These are phyloP conservation scores for Callyntrura sp. DNA, from an alignment of 2,888 invertebrate species.

Conservation along the genomic window DNA sequence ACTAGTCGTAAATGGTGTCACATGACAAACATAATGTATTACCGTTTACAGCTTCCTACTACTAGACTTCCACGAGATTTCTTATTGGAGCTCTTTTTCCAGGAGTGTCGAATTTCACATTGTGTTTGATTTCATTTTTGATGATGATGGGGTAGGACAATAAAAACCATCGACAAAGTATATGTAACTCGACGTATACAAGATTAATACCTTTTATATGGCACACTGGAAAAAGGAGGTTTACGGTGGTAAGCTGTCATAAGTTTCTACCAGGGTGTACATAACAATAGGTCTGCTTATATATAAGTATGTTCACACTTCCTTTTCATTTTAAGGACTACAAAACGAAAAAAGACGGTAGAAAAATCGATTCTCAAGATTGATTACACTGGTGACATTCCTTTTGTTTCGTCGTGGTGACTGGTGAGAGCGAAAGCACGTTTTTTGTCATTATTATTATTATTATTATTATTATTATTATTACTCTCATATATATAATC, in stretches of 20 bases:
- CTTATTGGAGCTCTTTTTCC: background rate
- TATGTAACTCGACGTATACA: background rate
- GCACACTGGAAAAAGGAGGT: background rate
- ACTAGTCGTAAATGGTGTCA: conserved; percentile 8
- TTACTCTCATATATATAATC: background rate
- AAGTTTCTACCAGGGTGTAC: too few species aligned
- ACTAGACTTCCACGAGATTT: background rate
- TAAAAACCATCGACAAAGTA: background rate
- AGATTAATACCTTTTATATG: background rate
- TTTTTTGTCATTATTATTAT: conserved; percentile 67
- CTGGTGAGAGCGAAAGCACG: conserved; percentile 35
- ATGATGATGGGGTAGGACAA: background rate
- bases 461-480: conserved; percentile 45
- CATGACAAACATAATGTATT: background rate
- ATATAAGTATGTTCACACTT: too few species aligned
- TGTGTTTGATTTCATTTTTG: conserved; percentile 16
- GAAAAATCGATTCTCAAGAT: conserved; percentile 73
- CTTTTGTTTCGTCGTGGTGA: conserved; percentile 66
- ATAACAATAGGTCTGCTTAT: too few species aligned
- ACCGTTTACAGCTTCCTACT: background rate
- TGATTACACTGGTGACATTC: conserved; percentile 72
- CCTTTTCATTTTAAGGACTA: too few species aligned
- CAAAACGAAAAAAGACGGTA: background rate
- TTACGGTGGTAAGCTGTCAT: too few species aligned
- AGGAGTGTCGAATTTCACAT: background rate